A percentile compares a stretch with the other conserved stretches of the same genome.
Conservation (phyloP, 1,140 invertebrate genomes). For the Philaenus spumarius region DNA sequence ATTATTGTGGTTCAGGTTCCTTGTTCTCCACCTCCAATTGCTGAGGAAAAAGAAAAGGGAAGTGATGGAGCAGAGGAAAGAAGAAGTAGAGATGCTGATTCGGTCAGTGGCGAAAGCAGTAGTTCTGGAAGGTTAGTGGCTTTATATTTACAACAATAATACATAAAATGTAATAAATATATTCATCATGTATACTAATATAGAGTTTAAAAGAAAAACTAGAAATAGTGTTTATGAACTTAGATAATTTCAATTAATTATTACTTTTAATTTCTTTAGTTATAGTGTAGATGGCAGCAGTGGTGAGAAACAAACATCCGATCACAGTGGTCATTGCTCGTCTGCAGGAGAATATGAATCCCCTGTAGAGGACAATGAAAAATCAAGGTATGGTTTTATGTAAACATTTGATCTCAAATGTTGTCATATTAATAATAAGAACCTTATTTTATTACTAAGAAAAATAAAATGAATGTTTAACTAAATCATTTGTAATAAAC, state of each 20-base stretch:
- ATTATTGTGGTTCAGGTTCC: slow-evolving; percentile 48
- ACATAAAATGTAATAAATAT: background rate
- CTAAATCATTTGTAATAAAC: no score
- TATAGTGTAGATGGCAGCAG: slow-evolving; percentile 33
- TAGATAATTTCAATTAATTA: background rate
- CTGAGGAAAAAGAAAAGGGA: slow-evolving; percentile 37
- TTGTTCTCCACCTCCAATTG: slow-evolving; percentile 39
- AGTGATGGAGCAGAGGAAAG: slow-evolving; percentile 15
- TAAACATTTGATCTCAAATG: no score
- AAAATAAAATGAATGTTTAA: no score
- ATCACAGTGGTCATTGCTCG: slow-evolving; percentile 61
- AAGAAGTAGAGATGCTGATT: slow-evolving; percentile 21
- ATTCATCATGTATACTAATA: background rate
- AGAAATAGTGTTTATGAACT: background rate
- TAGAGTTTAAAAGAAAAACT: no score
- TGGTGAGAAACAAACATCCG: slow-evolving; percentile 40
- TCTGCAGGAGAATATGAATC: slow-evolving; percentile 74
- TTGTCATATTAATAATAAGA: no score
- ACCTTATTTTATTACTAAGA: no score
- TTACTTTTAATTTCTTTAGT: slow-evolving; percentile 20
- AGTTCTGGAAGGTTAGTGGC: slow-evolving; percentile 48
- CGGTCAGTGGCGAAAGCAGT: slow-evolving; percentile 40
- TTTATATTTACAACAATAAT: background rate
- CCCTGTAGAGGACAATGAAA: slow-evolving; percentile 53
- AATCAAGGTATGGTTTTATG: slow-evolving; percentile 16